These are phyloP conservation scores for Bradynema listronoti DNA, from an alignment of 1,140 invertebrate genomes.

Conservation along the genomic window DNA sequence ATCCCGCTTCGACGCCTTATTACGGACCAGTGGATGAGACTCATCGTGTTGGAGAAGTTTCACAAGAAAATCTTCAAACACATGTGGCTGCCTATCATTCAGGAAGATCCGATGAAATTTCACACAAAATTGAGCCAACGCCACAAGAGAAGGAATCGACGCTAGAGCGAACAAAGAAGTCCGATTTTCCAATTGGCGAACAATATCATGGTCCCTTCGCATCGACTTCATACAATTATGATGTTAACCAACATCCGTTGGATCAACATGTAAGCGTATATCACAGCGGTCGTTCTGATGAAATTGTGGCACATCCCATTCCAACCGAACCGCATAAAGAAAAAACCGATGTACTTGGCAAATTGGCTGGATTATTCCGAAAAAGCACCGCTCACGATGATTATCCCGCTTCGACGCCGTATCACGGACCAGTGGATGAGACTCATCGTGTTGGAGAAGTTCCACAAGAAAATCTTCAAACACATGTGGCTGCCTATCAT, in stretches of 20 bases:
- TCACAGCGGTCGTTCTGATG: constrained; percentile 10
- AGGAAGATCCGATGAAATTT: constrained; percentile 28
- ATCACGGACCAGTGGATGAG: constrained; percentile 12
- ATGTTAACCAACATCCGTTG: not conserved
- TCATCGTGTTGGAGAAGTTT: not conserved
- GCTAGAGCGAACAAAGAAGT: not conserved
- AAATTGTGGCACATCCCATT: constrained; percentile 6
- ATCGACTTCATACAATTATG: not conserved
- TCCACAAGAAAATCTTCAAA: not conserved
- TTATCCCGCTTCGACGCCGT: constrained; percentile 1
- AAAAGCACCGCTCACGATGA: constrained; percentile 11
- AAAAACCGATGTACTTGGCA: not conserved
- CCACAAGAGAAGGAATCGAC: not conserved
- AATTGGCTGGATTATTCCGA: constrained; percentile 7
- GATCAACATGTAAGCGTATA: constrained; percentile 4
- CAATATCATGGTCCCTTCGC: constrained; percentile 5
- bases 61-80: constrained; percentile 8
- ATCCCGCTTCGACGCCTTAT: not conserved
- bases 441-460: constrained; percentile 12
- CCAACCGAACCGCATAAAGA: not conserved
- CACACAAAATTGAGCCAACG: not conserved
- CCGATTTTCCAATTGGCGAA: constrained; percentile 12
- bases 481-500: constrained; percentile 17
- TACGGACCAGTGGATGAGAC: constrained; percentile 1
- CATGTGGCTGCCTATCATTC: constrained; percentile 22